Conservation (phyloP, 2,113 vertebrate genomes). For the Prietella phreatophila region DNA sequence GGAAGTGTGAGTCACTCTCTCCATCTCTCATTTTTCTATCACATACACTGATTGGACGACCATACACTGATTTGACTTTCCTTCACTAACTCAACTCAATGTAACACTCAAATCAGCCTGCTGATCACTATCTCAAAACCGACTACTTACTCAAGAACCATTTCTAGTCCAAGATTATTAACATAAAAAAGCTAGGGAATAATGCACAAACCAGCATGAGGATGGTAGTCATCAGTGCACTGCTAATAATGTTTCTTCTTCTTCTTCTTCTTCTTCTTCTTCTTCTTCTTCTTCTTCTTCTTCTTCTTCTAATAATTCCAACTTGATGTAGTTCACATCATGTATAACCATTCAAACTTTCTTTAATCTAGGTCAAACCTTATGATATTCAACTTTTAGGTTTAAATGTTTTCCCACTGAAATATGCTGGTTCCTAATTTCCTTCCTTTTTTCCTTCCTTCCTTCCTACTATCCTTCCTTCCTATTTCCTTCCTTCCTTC, state of each 20-base stretch:
- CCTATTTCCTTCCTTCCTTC: too few relatives aligned
- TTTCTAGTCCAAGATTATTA: background rate
- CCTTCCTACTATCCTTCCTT: too few relatives aligned
- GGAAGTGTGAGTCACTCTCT: constrained; percentile 52
- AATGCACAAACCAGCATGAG: background rate
- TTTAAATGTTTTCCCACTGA: background rate
- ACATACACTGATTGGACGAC: background rate
- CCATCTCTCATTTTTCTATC: constrained; percentile 4
- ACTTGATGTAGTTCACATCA: background rate
- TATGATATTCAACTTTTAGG: background rate
- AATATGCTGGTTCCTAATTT: background rate
- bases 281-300: background rate
- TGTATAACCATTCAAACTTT: background rate
- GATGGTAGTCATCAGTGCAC: background rate
- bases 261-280: background rate
- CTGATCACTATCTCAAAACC: background rate
- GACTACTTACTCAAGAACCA: background rate
- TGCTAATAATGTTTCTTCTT: background rate
- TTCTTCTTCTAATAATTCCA: background rate
- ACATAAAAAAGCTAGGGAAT: background rate
- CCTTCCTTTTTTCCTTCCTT: too few relatives aligned
- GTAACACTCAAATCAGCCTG: background rate
- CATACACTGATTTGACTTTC: background rate
- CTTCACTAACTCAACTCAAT: background rate
- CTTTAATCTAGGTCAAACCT: background rate